Evolutionary conservation across 2,113 vertebrate genomes (phyloP), one percentile per base, ranked within the genome.

Genomic region (Theropithecus gelada): DNA sequence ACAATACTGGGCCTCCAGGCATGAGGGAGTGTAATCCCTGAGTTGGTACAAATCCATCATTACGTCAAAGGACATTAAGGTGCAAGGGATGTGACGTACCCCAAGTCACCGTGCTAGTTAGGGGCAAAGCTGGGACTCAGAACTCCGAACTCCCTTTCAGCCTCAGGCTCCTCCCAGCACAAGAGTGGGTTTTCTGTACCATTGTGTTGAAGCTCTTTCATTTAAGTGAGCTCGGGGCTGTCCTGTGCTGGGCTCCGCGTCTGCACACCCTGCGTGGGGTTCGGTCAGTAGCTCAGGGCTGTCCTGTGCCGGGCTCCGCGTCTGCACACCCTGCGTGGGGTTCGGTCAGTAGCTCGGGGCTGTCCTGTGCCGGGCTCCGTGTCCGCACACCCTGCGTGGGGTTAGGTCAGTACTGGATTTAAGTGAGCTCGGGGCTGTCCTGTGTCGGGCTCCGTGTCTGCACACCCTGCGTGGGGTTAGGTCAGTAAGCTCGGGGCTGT

Each of bases 311-410:
- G 43, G 43, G 6, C 43, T 43, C 43, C 43, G 6, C 1, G 43
- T 43, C 43, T 43, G 43, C 43, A 43, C 43, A 43, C 43, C 43
- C 43, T 43, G 43, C 43, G 6, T 43, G 40, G 40, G 40, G 40
- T 40, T 40, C 4, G 40, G 40, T 40, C 40, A 40, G 40, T 40
- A 40, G 40, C 40, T 40, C 4, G 40, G 40, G 40, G 40, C 40
- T 40, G 40, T 40, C 40, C 40, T 40, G 40, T 40, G 25, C 70
- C 30, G 3, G 13, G 14, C 4, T 55, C 6, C 8, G 16, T 3
- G 35, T 32, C 8, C 8, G n/a, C 8, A 14, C 48, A 18, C 84
- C 45, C 13, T 13, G 3, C 6, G 0, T 13, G 40, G 20, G 9
- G 30, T 57, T 35, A 55, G 14, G 10, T 61, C 22, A 32, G 22